Percentiles rank a stretch among this genome's conserved stretches.
phyloP scores from a whole-genome alignment of 2,888 invertebrate species.

The Folsomia manolachei region DNA sequence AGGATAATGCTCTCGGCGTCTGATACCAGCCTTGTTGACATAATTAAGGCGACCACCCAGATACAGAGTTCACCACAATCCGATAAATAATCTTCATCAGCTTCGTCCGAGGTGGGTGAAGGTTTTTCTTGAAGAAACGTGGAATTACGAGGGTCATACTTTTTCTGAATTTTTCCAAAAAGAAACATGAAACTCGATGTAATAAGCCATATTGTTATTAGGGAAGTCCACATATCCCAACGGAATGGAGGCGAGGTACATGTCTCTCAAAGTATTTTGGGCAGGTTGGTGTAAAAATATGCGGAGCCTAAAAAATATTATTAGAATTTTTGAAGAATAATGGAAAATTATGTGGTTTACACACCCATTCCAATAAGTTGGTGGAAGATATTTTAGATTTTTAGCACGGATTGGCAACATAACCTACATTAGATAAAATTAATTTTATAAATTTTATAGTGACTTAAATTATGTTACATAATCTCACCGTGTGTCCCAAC shows the following conservation, averaged over 20 bases:
- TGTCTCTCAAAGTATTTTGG: conserved; percentile 17
- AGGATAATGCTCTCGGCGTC: conserved; percentile 9
- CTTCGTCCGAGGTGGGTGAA: background rate
- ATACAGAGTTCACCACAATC: conserved; percentile 6
- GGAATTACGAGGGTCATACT: background rate
- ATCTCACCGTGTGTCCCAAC: conserved; percentile 28
- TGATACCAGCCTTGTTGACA: conserved; percentile 26
- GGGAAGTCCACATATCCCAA: conserved; percentile 20
- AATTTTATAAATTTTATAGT: too few species aligned
- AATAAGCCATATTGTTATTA: conserved; percentile 18
- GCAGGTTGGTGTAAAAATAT: conserved; percentile 27
- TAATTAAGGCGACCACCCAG: conserved; percentile 20
- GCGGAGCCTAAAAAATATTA: conserved; percentile 7
- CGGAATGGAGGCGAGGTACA: conserved; percentile 20
- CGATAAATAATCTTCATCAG: background rate
- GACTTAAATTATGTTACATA: too few species aligned
- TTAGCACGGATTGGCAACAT: conserved; percentile 9
- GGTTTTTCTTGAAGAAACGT: background rate
- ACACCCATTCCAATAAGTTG: conserved; percentile 23
- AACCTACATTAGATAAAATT: too few species aligned
- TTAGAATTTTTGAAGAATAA: background rate
- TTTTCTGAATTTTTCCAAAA: background rate
- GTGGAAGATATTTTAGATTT: conserved; percentile 13
- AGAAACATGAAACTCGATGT: conserved; percentile 2
- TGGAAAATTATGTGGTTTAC: background rate